Percentiles rank a stretch among this genome's conserved stretches.
These are phyloP conservation scores for Eupeodes latifasciatus DNA, from an alignment of 2,888 invertebrate species.

Conservation along the genomic window DNA sequence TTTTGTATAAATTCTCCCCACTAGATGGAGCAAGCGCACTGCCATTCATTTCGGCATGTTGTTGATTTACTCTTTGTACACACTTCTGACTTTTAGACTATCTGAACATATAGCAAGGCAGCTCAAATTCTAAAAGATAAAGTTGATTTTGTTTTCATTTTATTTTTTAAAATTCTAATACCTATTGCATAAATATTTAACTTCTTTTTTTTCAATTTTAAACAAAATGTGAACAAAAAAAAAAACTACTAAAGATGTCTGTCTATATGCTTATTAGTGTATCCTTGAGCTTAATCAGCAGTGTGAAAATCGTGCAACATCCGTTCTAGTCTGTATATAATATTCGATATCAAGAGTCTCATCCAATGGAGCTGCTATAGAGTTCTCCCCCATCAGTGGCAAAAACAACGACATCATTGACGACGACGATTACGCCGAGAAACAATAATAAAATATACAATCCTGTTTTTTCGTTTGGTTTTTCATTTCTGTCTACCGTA, in stretches of 20 bases:
- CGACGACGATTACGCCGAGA: conserved; percentile 17
- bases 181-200: neutral
- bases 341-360: conserved; percentile 35
- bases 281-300: conserved; percentile 25
- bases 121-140: conserved; percentile 43
- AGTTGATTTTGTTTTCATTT: conserved; percentile 32
- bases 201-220: neutral
- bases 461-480: neutral
- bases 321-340: conserved; percentile 30
- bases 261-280: neutral
- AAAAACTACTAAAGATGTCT: too few species aligned
- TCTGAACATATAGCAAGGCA: conserved; percentile 48
- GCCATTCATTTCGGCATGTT: conserved; percentile 67
- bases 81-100: conserved; percentile 65
- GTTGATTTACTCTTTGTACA: conserved; percentile 74
- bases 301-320: conserved; percentile 43
- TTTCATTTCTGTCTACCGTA: conserved; percentile 33
- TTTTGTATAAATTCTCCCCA: conserved; percentile 34
- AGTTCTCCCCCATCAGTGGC: conserved; percentile 48
- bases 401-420: neutral
- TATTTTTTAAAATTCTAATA: conserved; percentile 27
- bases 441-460: conserved; percentile 63
- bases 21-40: conserved; percentile 73
- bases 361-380: conserved; percentile 31
- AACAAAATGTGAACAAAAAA: neutral